Percentiles rank a stretch among this genome's conserved stretches.
phyloP scores from a whole-genome alignment of 2,888 invertebrate genomes.

The Leptothorax acervorum region DNA sequence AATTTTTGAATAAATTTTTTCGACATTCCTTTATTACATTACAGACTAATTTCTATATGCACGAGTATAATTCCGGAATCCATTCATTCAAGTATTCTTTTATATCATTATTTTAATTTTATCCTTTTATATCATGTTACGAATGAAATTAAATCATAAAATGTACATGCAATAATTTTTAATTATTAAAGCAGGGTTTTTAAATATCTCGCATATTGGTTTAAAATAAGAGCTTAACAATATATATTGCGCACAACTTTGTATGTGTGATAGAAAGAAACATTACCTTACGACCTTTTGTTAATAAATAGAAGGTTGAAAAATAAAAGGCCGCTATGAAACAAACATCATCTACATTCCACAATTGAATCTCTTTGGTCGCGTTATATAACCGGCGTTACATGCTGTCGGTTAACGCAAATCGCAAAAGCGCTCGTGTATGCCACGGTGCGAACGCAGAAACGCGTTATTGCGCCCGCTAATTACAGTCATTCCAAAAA shows the following conservation, averaged over 20 bases:
- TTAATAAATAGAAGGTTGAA: not conserved
- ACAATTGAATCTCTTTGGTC: constrained; percentile 10
- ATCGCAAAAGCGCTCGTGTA: constrained; percentile 11
- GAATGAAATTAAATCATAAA: not conserved
- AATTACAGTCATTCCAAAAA: constrained; percentile 44
- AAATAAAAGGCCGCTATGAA: not conserved
- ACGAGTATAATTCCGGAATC: not conserved
- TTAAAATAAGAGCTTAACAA: not conserved
- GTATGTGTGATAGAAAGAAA: not conserved
- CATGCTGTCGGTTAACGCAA: not conserved
- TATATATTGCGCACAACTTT: not conserved
- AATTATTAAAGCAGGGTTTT: not conserved
- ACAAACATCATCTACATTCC: not conserved
- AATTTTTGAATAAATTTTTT: not conserved
- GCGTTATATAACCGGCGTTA: not conserved
- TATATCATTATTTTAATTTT: not conserved
- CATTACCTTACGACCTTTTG: not conserved
- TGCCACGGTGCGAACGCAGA: not conserved
- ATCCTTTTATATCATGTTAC: not conserved
- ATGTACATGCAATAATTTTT: not conserved
- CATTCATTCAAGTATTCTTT: not conserved
- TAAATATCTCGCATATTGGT: not conserved
- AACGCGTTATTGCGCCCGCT: constrained; percentile 10
- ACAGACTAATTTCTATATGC: not conserved
- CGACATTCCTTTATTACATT: not conserved